A percentile compares a stretch with the other conserved stretches of the same genome.
Conservation (phyloP, 2,113 vertebrate genomes). For the Oryzias woworae region DNA sequence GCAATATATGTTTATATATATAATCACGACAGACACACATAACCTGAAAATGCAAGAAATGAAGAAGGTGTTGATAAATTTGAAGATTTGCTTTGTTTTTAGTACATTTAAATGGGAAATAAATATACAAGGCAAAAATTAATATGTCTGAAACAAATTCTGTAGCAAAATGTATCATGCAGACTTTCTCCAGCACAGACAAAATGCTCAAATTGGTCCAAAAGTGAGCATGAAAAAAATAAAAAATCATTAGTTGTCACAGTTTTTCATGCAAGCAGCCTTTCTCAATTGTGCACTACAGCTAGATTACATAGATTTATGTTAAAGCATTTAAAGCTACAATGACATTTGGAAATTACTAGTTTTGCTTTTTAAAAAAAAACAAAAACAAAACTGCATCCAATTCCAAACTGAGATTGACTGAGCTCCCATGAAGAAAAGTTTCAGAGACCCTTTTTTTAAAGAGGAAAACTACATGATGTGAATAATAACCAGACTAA, state of each 20-base stretch:
- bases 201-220: background rate
- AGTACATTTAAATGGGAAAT: too few relatives aligned
- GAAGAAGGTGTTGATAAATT: too few relatives aligned
- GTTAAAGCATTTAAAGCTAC: conserved; percentile 12
- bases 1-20: too few relatives aligned
- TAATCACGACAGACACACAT: too few relatives aligned
- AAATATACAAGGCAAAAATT: too few relatives aligned
- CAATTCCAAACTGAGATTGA: conserved; percentile 19
- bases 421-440: conserved; percentile 27
- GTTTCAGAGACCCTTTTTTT: conserved; percentile 20
- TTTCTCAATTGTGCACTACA: conserved; percentile 1
- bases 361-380: background rate
- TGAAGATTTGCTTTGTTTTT: too few relatives aligned
- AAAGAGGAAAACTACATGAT: conserved; percentile 41
- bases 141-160: too few relatives aligned
- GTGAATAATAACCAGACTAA: conserved; percentile 33
- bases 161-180: too few relatives aligned
- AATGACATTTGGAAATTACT: conserved; percentile 4
- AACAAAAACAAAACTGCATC: conserved; percentile 5
- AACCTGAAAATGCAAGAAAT: too few relatives aligned
- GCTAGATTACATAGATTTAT: background rate
- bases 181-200: too few relatives aligned
- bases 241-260: background rate
- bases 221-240: background rate
- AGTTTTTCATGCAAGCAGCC: conserved; percentile 6